Percentiles rank a stretch among this genome's conserved stretches.
Evolutionary conservation across 2,888 invertebrate genomes (phyloP).

Genomic region (Tenthredo livida): DNA sequence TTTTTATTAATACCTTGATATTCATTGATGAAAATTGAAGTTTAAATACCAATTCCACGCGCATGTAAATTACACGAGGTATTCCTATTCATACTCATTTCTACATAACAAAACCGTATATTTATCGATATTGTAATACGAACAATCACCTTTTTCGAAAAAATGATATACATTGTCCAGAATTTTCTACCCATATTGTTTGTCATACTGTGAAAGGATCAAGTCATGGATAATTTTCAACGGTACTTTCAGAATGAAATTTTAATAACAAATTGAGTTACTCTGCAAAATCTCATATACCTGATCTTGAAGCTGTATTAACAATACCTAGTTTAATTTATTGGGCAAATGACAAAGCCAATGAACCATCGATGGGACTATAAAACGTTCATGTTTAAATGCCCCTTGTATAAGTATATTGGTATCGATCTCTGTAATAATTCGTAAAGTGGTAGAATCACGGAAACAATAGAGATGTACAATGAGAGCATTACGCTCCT

Average conservation of each 20-base stretch:
- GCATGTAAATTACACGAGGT: neutral
- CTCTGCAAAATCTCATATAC: neutral
- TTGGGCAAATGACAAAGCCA: neutral
- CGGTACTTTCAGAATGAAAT: neutral
- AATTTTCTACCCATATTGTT: neutral
- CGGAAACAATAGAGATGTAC: neutral
- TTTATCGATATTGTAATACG: neutral
- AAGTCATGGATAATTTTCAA: neutral
- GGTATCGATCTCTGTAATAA: neutral
- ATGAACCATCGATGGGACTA: neutral
- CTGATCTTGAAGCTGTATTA: neutral
- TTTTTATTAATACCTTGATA: neutral
- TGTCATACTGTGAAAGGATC: neutral
- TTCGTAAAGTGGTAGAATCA: slow-evolving; percentile 3
- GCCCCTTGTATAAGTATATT: neutral
- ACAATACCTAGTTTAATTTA: neutral
- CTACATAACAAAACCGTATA: neutral
- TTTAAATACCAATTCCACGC: neutral
- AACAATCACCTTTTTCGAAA: neutral
- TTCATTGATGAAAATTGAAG: neutral
- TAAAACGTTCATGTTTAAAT: neutral
- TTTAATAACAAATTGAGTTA: neutral
- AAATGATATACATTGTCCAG: neutral
- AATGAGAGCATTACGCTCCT: neutral
- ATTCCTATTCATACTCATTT: neutral